These are phyloP conservation scores for Amblyjoppa fuscipennis DNA, from an alignment of 2,888 invertebrate genomes.

Conservation along the genomic window DNA sequence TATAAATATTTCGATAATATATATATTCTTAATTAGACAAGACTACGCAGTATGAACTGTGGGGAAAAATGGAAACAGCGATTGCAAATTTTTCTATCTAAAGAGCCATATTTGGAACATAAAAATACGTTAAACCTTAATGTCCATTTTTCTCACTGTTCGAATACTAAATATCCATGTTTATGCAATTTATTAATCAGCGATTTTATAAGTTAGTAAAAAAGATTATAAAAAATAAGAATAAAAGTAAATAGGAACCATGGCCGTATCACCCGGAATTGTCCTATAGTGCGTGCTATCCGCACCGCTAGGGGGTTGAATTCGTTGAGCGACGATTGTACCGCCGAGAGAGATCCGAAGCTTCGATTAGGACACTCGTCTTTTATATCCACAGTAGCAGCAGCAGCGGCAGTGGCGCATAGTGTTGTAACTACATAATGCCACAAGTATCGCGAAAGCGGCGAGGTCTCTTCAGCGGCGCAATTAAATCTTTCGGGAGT, in stretches of 20 bases:
- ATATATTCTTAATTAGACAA: too few species aligned
- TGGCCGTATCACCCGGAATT: neutral
- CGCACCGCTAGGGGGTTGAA: conserved; percentile 9
- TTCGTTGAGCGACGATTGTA: conserved; percentile 4
- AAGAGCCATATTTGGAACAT: too few species aligned
- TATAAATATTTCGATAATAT: too few species aligned
- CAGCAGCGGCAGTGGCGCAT: neutral
- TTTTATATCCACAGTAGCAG: conserved; percentile 44
- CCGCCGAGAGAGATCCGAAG: conserved; percentile 55
- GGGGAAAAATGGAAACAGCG: too few species aligned
- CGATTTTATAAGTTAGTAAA: too few species aligned
- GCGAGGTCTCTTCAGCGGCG: conserved; percentile 8
- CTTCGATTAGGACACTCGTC: conserved; percentile 69
- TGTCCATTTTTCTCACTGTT: too few species aligned
- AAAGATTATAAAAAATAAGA: neutral
- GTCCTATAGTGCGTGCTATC: neutral
- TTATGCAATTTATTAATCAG: too few species aligned
- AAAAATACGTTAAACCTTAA: too few species aligned
- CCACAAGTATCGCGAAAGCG: conserved; percentile 19
- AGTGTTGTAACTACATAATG: neutral
- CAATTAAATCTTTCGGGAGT: conserved; percentile 54
- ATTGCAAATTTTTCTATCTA: too few species aligned
- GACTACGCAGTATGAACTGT: too few species aligned
- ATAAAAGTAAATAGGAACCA: neutral
- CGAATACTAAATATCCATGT: too few species aligned